Conservation (phyloP, 2,113 vertebrate species). For the Malurus elegans region DNA sequence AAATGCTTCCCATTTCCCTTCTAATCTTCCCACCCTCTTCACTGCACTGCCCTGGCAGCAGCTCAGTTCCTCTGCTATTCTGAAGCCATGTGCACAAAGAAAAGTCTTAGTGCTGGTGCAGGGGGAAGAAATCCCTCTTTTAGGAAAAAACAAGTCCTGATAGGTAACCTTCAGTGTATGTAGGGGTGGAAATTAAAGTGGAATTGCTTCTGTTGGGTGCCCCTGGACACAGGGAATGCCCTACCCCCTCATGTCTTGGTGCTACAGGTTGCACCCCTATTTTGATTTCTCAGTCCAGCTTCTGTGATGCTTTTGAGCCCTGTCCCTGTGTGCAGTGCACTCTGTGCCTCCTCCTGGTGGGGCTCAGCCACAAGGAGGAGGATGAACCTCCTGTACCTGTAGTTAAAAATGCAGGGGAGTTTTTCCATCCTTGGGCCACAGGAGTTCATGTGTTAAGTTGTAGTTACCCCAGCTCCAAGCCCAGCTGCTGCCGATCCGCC, state of each 20-base stretch:
- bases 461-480: not conserved
- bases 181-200: not conserved
- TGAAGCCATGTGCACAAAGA: rapidly evolving
- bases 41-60: rapidly evolving
- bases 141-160: not conserved
- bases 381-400: not conserved
- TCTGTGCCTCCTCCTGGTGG: not conserved
- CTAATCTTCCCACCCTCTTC: not conserved
- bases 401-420: not conserved
- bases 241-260: rapidly evolving
- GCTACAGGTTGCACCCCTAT: not conserved
- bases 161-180: not conserved
- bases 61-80: not conserved
- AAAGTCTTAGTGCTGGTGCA: not conserved
- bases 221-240: not conserved
- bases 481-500: slow-evolving; percentile 42
- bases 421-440: not conserved
- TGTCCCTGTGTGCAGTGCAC: not conserved
- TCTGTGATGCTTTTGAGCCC: not conserved
- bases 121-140: not conserved
- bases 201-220: not conserved
- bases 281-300: not conserved
- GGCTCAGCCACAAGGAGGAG: not conserved
- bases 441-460: slow-evolving; percentile 15
- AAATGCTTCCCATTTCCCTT: not conserved